Conservation (phyloP, 2,888 invertebrate genomes). For the Apotomis turbidana region DNA sequence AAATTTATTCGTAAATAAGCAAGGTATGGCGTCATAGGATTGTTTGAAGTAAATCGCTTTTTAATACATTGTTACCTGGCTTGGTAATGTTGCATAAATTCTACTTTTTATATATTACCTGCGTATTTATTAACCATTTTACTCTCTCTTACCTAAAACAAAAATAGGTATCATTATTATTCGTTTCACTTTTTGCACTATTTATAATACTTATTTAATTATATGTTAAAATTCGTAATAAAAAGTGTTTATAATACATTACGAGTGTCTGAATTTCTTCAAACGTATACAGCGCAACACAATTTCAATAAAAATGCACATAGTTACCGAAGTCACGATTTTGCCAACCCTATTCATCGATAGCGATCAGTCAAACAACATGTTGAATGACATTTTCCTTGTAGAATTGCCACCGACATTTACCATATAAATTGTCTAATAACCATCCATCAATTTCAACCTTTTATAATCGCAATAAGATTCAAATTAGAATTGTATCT, state of each 20-base stretch:
- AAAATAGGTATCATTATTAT: too few species aligned
- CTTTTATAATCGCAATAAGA: conserved; percentile 10
- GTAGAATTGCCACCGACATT: conserved; percentile 46
- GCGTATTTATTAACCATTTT: too few species aligned
- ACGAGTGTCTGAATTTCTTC: neutral
- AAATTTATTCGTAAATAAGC: neutral
- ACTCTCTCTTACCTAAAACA: too few species aligned
- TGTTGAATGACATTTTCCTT: conserved; percentile 65
- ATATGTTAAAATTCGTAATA: too few species aligned
- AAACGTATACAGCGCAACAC: neutral
- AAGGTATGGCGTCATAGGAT: neutral
- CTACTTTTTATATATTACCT: neutral
- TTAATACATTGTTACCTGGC: neutral
- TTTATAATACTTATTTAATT: neutral
- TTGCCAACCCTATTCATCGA: conserved; percentile 60
- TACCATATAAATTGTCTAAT: conserved; percentile 3
- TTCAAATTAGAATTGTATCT: conserved; percentile 1
- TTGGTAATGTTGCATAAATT: neutral
- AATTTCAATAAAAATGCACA: conserved; percentile 15
- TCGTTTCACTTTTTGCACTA: neutral
- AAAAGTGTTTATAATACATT: too few species aligned
- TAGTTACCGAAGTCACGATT: conserved; percentile 39
- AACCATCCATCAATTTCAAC: neutral
- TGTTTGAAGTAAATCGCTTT: neutral
- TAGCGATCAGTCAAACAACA: conserved; percentile 66